phyloP scores from a whole-genome alignment of 2,113 vertebrate genomes.

The Oreotragus oreotragus region DNA sequence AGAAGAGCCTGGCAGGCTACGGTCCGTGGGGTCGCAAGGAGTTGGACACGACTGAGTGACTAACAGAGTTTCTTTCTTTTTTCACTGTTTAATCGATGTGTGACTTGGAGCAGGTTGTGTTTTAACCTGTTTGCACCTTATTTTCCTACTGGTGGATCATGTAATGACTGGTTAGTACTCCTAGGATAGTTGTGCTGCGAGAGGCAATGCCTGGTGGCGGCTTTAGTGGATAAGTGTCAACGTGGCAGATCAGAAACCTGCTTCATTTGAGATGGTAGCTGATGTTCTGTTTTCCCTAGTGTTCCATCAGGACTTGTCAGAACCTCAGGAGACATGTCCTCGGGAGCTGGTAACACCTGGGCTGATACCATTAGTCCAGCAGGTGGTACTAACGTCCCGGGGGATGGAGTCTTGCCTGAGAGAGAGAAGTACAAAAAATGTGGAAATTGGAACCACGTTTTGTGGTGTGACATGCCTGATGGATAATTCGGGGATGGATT shows the following conservation, averaged over 20 bases:
- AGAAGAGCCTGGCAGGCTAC: neutral
- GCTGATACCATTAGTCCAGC: neutral
- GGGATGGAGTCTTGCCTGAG: neutral
- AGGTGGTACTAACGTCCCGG: neutral
- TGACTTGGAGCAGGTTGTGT: neutral
- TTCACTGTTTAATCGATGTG: neutral
- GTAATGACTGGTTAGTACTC: rapidly evolving
- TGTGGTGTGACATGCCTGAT: neutral
- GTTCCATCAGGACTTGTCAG: neutral
- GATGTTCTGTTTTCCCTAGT: neutral
- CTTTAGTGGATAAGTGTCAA: rapidly evolving
- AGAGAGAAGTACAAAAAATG: neutral
- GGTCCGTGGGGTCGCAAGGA: neutral
- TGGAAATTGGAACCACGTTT: rapidly evolving
- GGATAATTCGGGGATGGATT: rapidly evolving
- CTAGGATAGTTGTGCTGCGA: no score
- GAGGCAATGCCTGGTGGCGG: rapidly evolving
- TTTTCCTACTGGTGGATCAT: no score
- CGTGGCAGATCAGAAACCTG: neutral
- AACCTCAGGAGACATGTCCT: neutral
- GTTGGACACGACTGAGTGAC: neutral
- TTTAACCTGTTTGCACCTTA: neutral
- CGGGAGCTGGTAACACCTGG: neutral
- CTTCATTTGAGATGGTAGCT: neutral
- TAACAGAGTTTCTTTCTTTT: neutral